These are phyloP conservation scores for Styela clava DNA, from an alignment of 23 tunicate genomes.

Conservation along the genomic window DNA sequence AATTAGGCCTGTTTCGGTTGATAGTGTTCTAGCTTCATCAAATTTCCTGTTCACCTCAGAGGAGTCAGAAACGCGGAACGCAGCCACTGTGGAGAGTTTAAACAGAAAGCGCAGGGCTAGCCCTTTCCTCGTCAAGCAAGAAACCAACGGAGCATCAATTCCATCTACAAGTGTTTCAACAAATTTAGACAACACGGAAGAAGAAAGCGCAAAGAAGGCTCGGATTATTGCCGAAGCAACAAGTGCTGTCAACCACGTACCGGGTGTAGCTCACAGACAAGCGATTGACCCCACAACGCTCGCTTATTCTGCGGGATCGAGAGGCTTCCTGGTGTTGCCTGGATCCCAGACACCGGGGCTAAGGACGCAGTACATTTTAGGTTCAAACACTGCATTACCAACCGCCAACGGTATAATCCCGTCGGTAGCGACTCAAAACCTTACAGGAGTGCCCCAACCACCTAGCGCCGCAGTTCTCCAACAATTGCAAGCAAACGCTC, in stretches of 20 bases:
- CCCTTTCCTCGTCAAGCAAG: conserved; percentile 26
- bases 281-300: conserved; percentile 25
- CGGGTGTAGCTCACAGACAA: conserved; percentile 31
- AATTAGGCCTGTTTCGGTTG: background rate
- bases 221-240: conserved; percentile 14
- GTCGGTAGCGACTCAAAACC: conserved; percentile 22
- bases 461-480: background rate
- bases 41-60: background rate
- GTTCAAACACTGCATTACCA: background rate
- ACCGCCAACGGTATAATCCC: conserved; percentile 34
- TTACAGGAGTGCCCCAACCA: background rate
- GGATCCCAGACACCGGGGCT: conserved; percentile 29
- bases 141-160: conserved; percentile 12
- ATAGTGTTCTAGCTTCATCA: background rate
- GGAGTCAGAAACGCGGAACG: conserved; percentile 17
- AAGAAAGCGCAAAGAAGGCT: conserved; percentile 29
- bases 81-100: conserved; percentile 50
- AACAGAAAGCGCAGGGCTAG: conserved; percentile 79
- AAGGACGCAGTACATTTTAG: conserved; percentile 1
- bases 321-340: conserved; percentile 25
- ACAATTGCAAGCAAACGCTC: conserved; percentile 12
- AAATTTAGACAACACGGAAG: background rate
- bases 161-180: background rate
- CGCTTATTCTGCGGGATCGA: conserved; percentile 15
- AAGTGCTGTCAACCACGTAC: conserved; percentile 37